phyloP scores from a whole-genome alignment of 2,888 invertebrate species.

The Trachelus stipa region DNA sequence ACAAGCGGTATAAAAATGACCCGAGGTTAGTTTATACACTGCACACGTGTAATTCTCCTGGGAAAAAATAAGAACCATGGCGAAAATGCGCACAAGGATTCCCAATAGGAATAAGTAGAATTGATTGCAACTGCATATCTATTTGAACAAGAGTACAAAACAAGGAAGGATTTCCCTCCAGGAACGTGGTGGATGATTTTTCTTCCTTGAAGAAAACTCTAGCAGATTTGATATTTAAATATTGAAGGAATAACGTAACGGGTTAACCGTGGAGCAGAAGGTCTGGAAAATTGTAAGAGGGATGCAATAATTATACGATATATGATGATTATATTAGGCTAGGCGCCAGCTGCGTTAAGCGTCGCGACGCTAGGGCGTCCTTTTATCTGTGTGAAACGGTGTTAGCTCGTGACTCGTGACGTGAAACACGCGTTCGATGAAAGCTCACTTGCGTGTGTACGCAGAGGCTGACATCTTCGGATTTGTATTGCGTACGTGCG shows the following conservation, averaged over 20 bases:
- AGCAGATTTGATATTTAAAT: not conserved
- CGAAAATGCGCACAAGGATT: not conserved
- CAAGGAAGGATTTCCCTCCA: not conserved
- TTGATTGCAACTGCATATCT: not conserved
- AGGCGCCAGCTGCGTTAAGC: constrained; percentile 7
- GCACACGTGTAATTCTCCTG: not conserved
- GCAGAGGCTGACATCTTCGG: not conserved
- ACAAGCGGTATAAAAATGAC: not conserved
- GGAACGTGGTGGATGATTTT: not conserved
- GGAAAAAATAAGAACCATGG: not conserved
- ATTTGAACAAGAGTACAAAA: not conserved
- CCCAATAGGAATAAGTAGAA: not conserved
- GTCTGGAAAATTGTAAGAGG: not conserved
- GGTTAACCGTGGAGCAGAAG: not conserved
- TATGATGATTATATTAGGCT: not conserved
- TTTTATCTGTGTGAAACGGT: not conserved
- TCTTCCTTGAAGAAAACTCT: not conserved
- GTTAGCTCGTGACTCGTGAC: not conserved
- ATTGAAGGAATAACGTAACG: not conserved
- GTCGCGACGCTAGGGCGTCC: constrained; percentile 6
- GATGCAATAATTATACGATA: constrained; percentile 5
- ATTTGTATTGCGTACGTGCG: not conserved
- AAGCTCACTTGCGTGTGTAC: not conserved
- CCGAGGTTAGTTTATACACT: not conserved
- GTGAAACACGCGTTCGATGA: not conserved